Conservation (phyloP, 1,140 invertebrate species). For the Melanaphis sacchari region DNA sequence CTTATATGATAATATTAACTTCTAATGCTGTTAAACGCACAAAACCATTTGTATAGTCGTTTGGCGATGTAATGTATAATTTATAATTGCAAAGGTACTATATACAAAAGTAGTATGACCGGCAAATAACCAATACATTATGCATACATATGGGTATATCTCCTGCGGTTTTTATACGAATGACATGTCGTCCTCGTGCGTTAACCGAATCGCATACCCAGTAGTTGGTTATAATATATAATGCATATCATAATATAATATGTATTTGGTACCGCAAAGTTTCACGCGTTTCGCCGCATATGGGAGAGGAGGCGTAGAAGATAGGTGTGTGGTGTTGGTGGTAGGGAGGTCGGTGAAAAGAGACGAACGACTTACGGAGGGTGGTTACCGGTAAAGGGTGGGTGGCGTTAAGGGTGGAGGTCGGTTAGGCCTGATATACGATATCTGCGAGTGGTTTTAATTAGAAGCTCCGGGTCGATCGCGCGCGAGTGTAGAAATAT, state of each 20-base stretch:
- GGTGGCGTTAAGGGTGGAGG: neutral
- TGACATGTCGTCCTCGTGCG: neutral
- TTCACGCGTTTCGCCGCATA: neutral
- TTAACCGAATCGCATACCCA: neutral
- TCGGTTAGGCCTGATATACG: conserved; percentile 38
- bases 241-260: neutral
- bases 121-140: neutral
- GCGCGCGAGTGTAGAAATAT: neutral
- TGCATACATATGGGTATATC: neutral
- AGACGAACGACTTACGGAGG: neutral
- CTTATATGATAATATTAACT: neutral
- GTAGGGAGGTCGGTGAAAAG: neutral
- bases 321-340: neutral
- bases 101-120: neutral
- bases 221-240: neutral
- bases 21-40: neutral
- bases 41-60: neutral
- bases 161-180: neutral
- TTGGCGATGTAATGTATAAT: neutral
- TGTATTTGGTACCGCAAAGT: neutral
- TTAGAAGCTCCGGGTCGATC: conserved; percentile 37
- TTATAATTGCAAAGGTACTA: neutral
- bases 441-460: conserved; percentile 48
- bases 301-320: neutral
- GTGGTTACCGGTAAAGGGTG: neutral